A percentile compares a stretch with the other conserved stretches of the same genome.
phyloP scores from a whole-genome alignment of 2,888 invertebrate genomes.

The Melikaiella ostensackeni region DNA sequence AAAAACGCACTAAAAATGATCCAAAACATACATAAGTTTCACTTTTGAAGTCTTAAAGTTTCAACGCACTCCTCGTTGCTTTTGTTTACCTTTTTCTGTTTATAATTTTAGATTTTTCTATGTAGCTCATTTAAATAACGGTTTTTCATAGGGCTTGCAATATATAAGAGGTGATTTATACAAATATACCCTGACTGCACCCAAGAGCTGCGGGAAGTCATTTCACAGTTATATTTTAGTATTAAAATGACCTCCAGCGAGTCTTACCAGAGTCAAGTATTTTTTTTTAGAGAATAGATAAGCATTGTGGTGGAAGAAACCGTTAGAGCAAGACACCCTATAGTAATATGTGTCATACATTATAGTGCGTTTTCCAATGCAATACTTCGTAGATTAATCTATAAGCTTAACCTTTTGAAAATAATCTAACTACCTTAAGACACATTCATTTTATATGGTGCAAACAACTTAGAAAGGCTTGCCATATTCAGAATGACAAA shows the following conservation, averaged over 20 bases:
- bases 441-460: neutral
- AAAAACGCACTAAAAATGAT: neutral
- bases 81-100: neutral
- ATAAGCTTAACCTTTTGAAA: slow-evolving; percentile 20
- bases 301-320: slow-evolving; percentile 20
- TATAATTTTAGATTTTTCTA: neutral
- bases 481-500: slow-evolving; percentile 7
- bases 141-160: neutral
- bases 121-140: slow-evolving; percentile 7
- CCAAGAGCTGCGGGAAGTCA: slow-evolving; percentile 34
- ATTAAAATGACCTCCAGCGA: slow-evolving; percentile 34
- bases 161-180: slow-evolving; percentile 23
- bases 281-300: slow-evolving; percentile 24
- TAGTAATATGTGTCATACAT: neutral
- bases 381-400: slow-evolving; percentile 4
- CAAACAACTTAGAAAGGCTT: neutral
- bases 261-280: slow-evolving; percentile 28
- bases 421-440: neutral
- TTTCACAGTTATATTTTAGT: slow-evolving; percentile 39
- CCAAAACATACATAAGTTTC: neutral
- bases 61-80: no score
- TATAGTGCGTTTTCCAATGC: neutral
- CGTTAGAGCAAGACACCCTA: slow-evolving; percentile 20
- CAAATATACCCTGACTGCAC: slow-evolving; percentile 20
- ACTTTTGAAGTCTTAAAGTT: neutral